phyloP scores from a whole-genome alignment of 2,113 vertebrate species.

The Paradisaea rubra region DNA sequence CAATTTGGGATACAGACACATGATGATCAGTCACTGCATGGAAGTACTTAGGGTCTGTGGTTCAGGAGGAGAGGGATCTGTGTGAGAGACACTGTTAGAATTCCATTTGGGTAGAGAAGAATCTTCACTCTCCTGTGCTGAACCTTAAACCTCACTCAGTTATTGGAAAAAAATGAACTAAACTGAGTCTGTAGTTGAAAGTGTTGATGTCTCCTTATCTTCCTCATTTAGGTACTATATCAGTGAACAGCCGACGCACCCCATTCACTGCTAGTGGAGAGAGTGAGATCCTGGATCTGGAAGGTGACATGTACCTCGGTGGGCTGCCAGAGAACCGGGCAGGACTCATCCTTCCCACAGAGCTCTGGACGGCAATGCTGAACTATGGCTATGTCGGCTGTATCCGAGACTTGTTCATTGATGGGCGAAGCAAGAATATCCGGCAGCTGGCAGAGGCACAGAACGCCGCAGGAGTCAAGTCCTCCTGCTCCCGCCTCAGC shows the following conservation, averaged over 20 bases:
- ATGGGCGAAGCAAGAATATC: conserved; percentile 95
- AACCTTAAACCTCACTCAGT: not conserved
- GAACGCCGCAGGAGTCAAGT: conserved; percentile 86
- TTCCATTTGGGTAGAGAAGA: not conserved
- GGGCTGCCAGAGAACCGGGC: conserved; percentile 88
- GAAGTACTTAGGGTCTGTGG: not conserved
- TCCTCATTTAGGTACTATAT: conserved; percentile 84
- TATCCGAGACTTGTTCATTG: conserved; percentile 92
- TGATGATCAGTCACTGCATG: not conserved
- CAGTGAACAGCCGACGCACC: conserved; percentile 92
- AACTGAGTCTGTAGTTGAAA: not conserved
- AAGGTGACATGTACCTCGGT: conserved; percentile 94
- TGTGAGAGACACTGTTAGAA: not conserved
- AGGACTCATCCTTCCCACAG: conserved; percentile 89
- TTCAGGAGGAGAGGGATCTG: not conserved
- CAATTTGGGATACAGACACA: not conserved
- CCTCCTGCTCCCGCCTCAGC: conserved; percentile 82
- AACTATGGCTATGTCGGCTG: conserved; percentile 97
- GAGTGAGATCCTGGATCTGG: conserved; percentile 94
- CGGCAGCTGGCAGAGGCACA: conserved; percentile 89
- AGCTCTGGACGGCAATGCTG: conserved; percentile 97
- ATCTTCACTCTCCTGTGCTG: not conserved
- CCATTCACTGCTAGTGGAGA: conserved; percentile 94
- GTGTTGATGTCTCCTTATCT: not conserved
- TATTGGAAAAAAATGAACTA: not conserved